Base-by-base conservation (phyloP, 2,888 invertebrate genomes). In the Hydropsyche betteni region DNA sequence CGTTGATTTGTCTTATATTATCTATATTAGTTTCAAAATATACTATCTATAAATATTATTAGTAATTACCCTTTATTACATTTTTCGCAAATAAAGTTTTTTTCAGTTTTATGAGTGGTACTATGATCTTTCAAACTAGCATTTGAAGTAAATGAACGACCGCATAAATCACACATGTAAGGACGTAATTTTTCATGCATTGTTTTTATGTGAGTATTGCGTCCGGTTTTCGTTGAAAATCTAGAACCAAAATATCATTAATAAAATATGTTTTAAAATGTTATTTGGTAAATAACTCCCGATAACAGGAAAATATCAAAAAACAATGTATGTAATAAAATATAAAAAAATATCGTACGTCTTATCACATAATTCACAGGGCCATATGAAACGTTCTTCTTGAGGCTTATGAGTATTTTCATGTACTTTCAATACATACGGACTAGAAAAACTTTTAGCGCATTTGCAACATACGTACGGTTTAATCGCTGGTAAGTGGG, bases 181-280 rank as follows among this genome's bases (percentile, higher is more conserved):
- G 76, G 78, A n/a, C 75, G 74, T 64, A 83, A 81, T 50, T 82
- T 82, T 70, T 81, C 81, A 76, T 83, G 83, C 51, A 83, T 80
- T 7, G 81, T 80, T 72, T 80, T 80, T 24, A 80, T 72, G 77
- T 82, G 82, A 12, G 81, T 81, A 68, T 80, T 79, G 50, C 82
- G 80, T n/a, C 81, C 78, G 81, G 82, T 80, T 80, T 76, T 82
- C 80, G 75, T 80, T 12, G 79, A 52, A 58, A 79, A 77, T 68
- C 77, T 77, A 16, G 68, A 78, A 44, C 44, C 44, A 44, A 44
- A 8, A 44, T 10, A 44, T 2, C 3, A 44, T 44, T 44, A 24
- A 24, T 24, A 24, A 24, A 24, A 24, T 24, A 24, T 2, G 24
- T 24, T 24, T 24, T 24, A 2, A 1, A 24, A 10, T 10, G 44